A percentile compares a stretch with the other conserved stretches of the same genome.
Conservation (phyloP, 2,888 invertebrate genomes). For the Schizotus pectinicornis region DNA sequence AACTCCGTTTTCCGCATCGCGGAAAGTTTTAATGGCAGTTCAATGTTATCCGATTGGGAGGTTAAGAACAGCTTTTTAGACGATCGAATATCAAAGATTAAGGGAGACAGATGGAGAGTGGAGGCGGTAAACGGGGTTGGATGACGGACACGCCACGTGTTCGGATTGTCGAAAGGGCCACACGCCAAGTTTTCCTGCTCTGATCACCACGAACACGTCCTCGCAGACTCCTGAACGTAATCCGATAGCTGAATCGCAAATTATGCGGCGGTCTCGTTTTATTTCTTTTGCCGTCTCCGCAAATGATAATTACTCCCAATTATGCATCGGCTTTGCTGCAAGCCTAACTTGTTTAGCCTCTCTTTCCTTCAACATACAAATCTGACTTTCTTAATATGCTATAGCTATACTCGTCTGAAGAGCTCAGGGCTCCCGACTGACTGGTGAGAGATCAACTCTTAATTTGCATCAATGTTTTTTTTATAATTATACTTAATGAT, state of each 20-base stretch:
- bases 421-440: too few relatives aligned
- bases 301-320: background rate
- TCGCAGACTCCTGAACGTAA: conserved; percentile 11
- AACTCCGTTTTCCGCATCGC: too few relatives aligned
- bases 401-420: too few relatives aligned
- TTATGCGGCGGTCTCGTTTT: background rate
- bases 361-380: too few relatives aligned
- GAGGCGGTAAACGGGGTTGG: conserved; percentile 34
- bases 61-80: conserved; percentile 39
- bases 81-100: conserved; percentile 52
- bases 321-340: too few relatives aligned
- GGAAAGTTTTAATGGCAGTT: conserved; percentile 47
- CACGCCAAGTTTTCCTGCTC: conserved; percentile 26
- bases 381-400: too few relatives aligned
- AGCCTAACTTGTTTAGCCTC: too few relatives aligned
- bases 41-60: conserved; percentile 47
- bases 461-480: conserved; percentile 5
- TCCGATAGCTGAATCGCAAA: background rate
- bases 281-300: background rate
- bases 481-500: conserved; percentile 7
- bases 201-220: conserved; percentile 20
- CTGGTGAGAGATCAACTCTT: too few relatives aligned
- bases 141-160: conserved; percentile 39
- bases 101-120: conserved; percentile 43
- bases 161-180: conserved; percentile 28